Evolutionary conservation across 2,797 vertebrate genomes (phyloP).

Genomic region (Oceanodroma leucorhoa): DNA sequence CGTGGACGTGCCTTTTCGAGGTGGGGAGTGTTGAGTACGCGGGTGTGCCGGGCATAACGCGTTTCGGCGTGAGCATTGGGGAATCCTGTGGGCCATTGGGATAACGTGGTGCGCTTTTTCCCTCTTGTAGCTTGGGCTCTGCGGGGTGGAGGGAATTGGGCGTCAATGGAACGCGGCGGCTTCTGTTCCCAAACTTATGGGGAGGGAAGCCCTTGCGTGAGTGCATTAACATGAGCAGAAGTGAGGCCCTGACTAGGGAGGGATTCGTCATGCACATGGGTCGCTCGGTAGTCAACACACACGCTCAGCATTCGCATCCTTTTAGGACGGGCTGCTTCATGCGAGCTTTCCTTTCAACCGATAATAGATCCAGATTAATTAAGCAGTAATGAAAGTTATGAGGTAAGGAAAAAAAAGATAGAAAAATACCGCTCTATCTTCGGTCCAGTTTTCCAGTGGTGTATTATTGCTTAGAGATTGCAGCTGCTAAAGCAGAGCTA

Average conservation of each 20-base stretch:
- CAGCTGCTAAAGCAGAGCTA: not conserved
- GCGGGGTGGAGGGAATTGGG: not conserved
- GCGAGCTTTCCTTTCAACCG: not conserved
- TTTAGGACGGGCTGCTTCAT: not conserved
- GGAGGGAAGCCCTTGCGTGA: not conserved
- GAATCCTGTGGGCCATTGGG: accelerated
- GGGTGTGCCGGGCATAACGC: accelerated
- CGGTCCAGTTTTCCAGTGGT: not conserved
- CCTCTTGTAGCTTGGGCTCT: not conserved
- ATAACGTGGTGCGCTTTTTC: not conserved
- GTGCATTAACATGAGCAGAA: not conserved
- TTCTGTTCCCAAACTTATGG: not conserved
- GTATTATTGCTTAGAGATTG: not conserved
- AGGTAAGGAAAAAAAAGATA: not conserved
- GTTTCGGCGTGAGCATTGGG: accelerated
- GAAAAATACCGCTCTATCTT: not conserved
- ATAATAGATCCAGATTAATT: not conserved
- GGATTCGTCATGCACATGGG: not conserved
- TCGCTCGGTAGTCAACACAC: accelerated
- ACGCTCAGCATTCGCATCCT: not conserved
- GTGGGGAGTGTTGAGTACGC: accelerated
- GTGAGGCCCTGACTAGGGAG: not conserved
- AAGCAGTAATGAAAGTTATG: not conserved
- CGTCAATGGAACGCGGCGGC: not conserved
- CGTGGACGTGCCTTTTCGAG: accelerated